A percentile compares a stretch with the other conserved stretches of the same genome.
Evolutionary conservation across 2,797 vertebrate species (phyloP).

Genomic region (Microhierax caerulescens): DNA sequence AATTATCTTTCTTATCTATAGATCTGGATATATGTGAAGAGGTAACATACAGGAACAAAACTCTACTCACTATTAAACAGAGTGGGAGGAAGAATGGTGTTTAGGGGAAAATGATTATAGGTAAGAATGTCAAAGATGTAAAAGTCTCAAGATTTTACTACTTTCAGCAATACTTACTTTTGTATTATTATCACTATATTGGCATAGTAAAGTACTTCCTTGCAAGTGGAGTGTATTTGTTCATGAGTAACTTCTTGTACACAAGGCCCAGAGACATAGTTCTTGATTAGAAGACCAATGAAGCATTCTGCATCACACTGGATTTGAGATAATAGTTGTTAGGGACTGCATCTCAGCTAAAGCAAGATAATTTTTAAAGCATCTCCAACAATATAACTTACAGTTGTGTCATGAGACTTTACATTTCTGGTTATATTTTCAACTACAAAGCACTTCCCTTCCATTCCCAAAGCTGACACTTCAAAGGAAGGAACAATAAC

Average conservation of each 20-base stretch:
- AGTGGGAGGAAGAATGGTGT: rapidly evolving
- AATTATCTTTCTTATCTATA: neutral
- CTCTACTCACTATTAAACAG: neutral
- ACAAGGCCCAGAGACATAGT: neutral
- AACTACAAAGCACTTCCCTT: neutral
- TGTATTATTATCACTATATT: neutral
- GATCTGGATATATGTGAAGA: neutral
- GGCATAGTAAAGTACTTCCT: neutral
- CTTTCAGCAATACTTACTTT: neutral
- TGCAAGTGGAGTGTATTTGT: neutral
- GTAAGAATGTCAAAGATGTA: neutral
- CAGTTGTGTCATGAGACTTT: neutral
- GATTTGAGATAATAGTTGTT: neutral
- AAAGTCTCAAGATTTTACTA: neutral
- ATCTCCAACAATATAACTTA: neutral
- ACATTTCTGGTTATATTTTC: neutral
- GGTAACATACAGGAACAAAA: neutral
- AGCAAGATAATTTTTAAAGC: neutral
- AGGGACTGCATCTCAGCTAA: neutral
- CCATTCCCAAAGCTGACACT: neutral
- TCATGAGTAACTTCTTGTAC: neutral
- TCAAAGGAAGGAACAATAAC: neutral
- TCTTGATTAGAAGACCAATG: neutral
- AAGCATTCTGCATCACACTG: neutral
- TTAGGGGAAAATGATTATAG: neutral